A percentile compares a stretch with the other conserved stretches of the same genome.
phyloP scores from a whole-genome alignment of 2,888 invertebrate genomes.

The Agrenia bidenticulata region DNA sequence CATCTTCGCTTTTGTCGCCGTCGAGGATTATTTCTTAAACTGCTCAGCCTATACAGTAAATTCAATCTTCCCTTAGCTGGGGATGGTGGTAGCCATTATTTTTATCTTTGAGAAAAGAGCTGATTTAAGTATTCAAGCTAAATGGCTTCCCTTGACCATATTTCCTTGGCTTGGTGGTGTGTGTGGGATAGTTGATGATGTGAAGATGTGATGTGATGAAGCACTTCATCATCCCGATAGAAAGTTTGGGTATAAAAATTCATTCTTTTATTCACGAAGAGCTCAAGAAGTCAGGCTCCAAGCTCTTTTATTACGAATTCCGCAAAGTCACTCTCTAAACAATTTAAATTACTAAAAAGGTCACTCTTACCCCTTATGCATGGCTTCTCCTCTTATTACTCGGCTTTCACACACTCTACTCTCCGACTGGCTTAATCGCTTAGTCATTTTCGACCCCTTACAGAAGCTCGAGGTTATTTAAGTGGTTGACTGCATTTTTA shows the following conservation, averaged over 20 bases:
- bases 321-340: constrained; percentile 51
- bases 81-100: no score
- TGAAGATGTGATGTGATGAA: not conserved
- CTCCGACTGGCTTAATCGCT: constrained; percentile 12
- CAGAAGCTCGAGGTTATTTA: constrained; percentile 12
- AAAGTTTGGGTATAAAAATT: constrained; percentile 14
- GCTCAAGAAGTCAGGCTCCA: constrained; percentile 46
- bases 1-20: not conserved
- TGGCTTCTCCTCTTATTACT: constrained; percentile 25
- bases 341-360: constrained; percentile 50
- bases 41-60: not conserved
- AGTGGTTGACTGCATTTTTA: no score
- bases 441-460: constrained; percentile 21
- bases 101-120: not conserved
- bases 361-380: constrained; percentile 30
- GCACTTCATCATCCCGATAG: constrained; percentile 12
- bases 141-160: constrained; percentile 6
- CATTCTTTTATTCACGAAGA: constrained; percentile 22
- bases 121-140: not conserved
- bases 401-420: constrained; percentile 26
- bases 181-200: not conserved
- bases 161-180: not conserved
- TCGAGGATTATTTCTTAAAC: not conserved
- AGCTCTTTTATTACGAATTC: constrained; percentile 49
- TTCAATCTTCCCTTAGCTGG: no score